Evolutionary conservation across 92 coral and sea anemone species (phyloP).

Genomic region (Muricea muricata): DNA sequence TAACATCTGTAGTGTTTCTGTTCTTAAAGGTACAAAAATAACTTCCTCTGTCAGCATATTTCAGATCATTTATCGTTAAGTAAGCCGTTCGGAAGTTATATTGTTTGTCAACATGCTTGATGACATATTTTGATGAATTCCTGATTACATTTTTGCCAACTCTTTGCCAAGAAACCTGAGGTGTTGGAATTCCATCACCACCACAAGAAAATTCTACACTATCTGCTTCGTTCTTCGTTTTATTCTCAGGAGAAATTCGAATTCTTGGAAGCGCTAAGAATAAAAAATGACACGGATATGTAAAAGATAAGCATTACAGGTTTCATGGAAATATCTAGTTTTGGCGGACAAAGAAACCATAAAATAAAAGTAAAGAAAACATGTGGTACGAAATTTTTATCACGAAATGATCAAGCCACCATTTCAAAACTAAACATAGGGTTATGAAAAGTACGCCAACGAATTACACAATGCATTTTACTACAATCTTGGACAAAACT

Average conservation of each 20-base stretch:
- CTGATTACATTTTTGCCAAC: background rate
- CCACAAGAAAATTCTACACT: slow-evolving; percentile 41
- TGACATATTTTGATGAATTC: background rate
- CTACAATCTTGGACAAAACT: too few species aligned
- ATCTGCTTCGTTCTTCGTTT: slow-evolving; percentile 22
- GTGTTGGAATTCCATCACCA: slow-evolving; percentile 71
- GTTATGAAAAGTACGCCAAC: too few species aligned
- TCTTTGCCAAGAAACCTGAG: slow-evolving; percentile 60
- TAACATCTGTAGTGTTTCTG: slow-evolving; percentile 39
- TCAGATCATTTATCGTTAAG: slow-evolving; percentile 29
- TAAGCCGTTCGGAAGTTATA: slow-evolving; percentile 8
- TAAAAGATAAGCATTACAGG: background rate
- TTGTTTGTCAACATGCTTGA: background rate
- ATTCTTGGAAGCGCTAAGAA: slow-evolving; percentile 65
- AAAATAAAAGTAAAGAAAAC: too few species aligned
- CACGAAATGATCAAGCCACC: too few species aligned
- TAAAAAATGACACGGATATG: background rate
- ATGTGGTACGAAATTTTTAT: too few species aligned
- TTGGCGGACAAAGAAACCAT: background rate
- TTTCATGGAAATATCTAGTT: background rate
- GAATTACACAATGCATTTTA: too few species aligned
- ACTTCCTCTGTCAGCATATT: slow-evolving; percentile 59
- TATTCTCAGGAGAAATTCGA: background rate
- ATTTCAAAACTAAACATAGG: slow-evolving; percentile 44
- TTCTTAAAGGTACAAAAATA: slow-evolving; percentile 64